A percentile compares a stretch with the other conserved stretches of the same genome.
These are phyloP conservation scores for Crypturellus tataupa DNA, from an alignment of 2,797 vertebrate species.

Conservation along the genomic window DNA sequence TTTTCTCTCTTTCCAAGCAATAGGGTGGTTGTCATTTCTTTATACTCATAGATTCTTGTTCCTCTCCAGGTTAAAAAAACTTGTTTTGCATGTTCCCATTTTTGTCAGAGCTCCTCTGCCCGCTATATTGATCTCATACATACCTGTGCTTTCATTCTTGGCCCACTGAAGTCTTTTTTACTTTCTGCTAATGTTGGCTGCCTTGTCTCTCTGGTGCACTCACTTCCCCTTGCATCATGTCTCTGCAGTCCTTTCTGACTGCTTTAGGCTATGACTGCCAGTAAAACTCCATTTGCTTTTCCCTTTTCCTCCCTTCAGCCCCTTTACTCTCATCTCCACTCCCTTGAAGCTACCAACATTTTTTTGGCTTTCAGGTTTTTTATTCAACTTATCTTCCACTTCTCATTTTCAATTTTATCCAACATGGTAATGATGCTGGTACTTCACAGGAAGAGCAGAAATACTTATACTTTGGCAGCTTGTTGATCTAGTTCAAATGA, in stretches of 20 bases:
- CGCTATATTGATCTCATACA: not conserved
- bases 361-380: constrained; percentile 1
- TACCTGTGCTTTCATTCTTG: not conserved
- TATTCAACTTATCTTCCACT: not conserved
- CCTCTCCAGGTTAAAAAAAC: not conserved
- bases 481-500: not conserved
- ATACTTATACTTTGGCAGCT: not conserved
- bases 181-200: not conserved
- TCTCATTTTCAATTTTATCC: not conserved
- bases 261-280: not conserved
- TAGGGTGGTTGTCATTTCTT: not conserved
- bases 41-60: fast-evolving
- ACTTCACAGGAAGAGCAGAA: not conserved
- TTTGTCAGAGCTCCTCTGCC: not conserved
- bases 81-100: not conserved
- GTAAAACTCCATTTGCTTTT: not conserved
- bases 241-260: not conserved
- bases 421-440: not conserved
- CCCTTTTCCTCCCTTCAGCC: not conserved
- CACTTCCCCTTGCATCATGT: not conserved
- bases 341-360: not conserved
- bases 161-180: not conserved
- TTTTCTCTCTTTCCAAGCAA: not conserved
- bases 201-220: not conserved
- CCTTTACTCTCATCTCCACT: not conserved